A percentile compares a stretch with the other conserved stretches of the same genome.
phyloP scores from a whole-genome alignment of 2,888 invertebrate genomes.

The Scaptomyza cyrtandrae region DNA sequence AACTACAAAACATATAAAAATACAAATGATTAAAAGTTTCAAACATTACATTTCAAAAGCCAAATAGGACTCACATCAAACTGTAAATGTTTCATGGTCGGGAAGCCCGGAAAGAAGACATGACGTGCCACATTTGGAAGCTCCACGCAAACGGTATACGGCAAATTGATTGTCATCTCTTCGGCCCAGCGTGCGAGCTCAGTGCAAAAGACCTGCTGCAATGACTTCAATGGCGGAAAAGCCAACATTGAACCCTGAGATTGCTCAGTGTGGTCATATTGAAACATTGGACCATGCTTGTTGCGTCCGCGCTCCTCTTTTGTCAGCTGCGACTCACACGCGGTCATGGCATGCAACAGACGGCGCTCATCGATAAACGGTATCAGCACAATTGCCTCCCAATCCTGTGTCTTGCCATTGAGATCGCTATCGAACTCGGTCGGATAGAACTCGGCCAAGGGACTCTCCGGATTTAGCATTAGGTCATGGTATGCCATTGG shows the following conservation, averaged over 20 bases:
- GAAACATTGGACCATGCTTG: conserved; percentile 93
- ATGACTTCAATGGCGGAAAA: conserved; percentile 87
- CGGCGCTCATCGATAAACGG: conserved; percentile 95
- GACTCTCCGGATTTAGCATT: conserved; percentile 90
- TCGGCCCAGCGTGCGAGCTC: conserved; percentile 73
- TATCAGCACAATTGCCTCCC: conserved; percentile 97
- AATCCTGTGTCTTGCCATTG: conserved; percentile 97
- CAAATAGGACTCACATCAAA: conserved; percentile 87
- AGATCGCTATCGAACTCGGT: conserved; percentile 95
- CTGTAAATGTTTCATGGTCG: conserved; percentile 93
- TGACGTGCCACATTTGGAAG: conserved; percentile 67
- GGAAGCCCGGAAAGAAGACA: conserved; percentile 93
- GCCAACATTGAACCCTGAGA: conserved; percentile 86
- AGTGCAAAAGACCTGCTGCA: conserved; percentile 82
- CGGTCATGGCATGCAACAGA: conserved; percentile 91
- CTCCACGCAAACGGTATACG: conserved; percentile 70
- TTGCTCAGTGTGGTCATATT: conserved; percentile 88
- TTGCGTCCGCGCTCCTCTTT: conserved; percentile 91
- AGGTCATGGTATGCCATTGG: conserved; percentile 91
- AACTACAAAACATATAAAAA: conserved; percentile 85
- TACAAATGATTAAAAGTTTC: neutral
- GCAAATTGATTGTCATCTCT: conserved; percentile 65
- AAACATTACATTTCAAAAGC: neutral
- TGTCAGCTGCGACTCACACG: conserved; percentile 88
- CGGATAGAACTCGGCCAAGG: conserved; percentile 96